Evolutionary conservation across 2,113 vertebrate genomes (phyloP).

Genomic region (Sapajus apella): DNA sequence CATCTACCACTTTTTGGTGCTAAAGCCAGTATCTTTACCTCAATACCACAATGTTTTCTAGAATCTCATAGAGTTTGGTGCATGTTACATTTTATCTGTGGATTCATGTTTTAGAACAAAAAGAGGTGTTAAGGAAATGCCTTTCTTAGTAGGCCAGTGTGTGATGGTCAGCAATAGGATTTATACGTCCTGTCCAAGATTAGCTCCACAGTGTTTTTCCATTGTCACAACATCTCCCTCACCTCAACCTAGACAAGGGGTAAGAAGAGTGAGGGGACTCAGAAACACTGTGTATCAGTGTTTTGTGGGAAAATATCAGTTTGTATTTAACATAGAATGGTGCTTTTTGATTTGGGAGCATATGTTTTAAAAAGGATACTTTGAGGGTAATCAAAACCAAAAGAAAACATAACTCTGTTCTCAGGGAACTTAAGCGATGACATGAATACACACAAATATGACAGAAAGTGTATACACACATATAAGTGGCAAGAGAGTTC

Average conservation of each 20-base stretch:
- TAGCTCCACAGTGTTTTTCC: neutral
- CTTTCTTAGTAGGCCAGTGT: neutral
- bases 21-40: neutral
- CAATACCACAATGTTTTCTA: neutral
- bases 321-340: neutral
- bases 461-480: neutral
- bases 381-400: neutral
- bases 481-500: neutral
- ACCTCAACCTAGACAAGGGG: neutral
- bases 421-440: neutral
- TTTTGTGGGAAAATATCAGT: neutral
- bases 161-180: neutral
- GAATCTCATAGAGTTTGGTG: neutral
- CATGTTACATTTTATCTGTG: neutral
- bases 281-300: neutral
- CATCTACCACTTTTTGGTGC: neutral
- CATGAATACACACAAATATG: neutral
- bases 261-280: neutral
- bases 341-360: neutral
- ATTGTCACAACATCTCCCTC: neutral
- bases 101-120: neutral
- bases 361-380: neutral
- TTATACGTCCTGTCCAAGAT: neutral
- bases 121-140: neutral
- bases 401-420: neutral